These are phyloP conservation scores for Helicoverpa zea DNA, from an alignment of 1,140 invertebrate genomes.

Conservation along the genomic window DNA sequence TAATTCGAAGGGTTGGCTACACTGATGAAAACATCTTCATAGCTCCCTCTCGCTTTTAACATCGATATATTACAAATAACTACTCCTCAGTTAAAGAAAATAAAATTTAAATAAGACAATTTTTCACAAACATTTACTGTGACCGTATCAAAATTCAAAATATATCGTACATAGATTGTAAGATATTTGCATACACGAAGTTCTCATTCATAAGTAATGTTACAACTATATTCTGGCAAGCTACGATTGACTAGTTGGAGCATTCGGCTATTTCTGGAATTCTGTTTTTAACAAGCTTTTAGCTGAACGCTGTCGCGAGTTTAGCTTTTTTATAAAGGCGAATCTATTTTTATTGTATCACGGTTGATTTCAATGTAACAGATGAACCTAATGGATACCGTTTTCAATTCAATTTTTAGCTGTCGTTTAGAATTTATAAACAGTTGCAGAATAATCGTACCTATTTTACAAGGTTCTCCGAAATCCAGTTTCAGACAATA, in stretches of 20 bases:
- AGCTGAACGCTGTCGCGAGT: neutral
- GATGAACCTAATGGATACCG: too few relatives aligned
- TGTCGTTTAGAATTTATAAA: too few relatives aligned
- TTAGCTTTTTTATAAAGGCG: neutral
- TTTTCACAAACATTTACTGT: conserved; percentile 9
- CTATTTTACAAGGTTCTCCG: too few relatives aligned
- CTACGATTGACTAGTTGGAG: neutral
- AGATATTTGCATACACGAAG: neutral
- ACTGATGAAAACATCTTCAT: too few relatives aligned
- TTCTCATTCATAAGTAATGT: conserved; percentile 12
- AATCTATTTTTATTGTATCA: neutral
- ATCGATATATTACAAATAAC: neutral
- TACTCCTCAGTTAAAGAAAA: neutral
- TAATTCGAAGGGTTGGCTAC: too few relatives aligned
- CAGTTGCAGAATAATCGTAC: too few relatives aligned
- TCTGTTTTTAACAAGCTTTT: neutral
- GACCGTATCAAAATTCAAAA: neutral
- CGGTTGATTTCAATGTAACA: too few relatives aligned
- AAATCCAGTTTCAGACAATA: too few relatives aligned
- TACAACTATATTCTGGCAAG: conserved; percentile 8
- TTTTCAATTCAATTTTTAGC: too few relatives aligned
- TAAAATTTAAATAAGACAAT: neutral
- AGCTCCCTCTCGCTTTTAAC: neutral
- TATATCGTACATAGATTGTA: neutral
- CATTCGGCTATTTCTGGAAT: neutral